Percentiles rank a stretch among this genome's conserved stretches.
phyloP scores from a whole-genome alignment of 2,888 invertebrate genomes.

The Cheilosia urbana region DNA sequence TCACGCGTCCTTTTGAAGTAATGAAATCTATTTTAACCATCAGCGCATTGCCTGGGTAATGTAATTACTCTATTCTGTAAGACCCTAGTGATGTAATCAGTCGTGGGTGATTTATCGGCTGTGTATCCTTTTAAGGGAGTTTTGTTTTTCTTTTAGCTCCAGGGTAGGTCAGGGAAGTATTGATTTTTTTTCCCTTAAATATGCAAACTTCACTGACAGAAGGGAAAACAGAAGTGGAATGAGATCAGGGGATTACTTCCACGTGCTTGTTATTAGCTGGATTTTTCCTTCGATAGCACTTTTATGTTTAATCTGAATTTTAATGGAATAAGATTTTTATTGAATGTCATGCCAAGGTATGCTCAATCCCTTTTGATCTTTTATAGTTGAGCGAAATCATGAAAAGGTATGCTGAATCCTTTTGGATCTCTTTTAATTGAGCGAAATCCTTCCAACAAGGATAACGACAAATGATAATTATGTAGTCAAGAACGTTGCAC shows the following conservation, averaged over 20 bases:
- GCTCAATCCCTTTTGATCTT: too few relatives aligned
- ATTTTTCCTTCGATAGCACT: background rate
- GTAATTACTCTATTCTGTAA: constrained; percentile 14
- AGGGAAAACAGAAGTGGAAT: background rate
- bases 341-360: too few relatives aligned
- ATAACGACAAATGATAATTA: too few relatives aligned
- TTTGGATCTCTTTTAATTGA: too few relatives aligned
- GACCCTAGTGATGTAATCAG: background rate
- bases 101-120: constrained; percentile 23
- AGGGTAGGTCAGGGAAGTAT: constrained; percentile 26
- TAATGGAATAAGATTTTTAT: too few relatives aligned
- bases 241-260: constrained; percentile 22
- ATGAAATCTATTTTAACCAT: background rate
- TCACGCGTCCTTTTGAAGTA: background rate
- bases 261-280: constrained; percentile 42
- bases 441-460: too few relatives aligned
- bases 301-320: too few relatives aligned
- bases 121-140: background rate
- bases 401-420: too few relatives aligned
- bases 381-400: too few relatives aligned
- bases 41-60: background rate
- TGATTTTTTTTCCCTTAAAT: constrained; percentile 16
- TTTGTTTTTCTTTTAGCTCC: background rate
- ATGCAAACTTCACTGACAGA: background rate
- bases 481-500: too few relatives aligned